Evolutionary conservation across 2,888 invertebrate species (phyloP).

Genomic region (Sphinx pinastri): DNA sequence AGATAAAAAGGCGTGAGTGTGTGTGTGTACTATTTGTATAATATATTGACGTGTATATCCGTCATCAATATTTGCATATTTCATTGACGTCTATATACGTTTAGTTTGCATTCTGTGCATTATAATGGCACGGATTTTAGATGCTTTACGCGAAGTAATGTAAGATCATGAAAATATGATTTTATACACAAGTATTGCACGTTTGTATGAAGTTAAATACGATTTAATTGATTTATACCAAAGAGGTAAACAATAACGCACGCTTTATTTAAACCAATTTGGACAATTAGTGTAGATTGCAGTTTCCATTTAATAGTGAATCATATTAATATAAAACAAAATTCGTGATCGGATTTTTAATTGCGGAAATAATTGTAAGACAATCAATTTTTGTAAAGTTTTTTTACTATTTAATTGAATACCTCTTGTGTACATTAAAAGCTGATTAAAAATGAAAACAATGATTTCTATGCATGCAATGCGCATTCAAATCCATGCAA

Average conservation of each 20-base stretch:
- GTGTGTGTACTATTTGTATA: too few species aligned
- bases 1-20: too few species aligned
- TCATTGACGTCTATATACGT: not conserved
- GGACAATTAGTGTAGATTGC: too few species aligned
- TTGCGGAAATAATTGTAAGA: too few species aligned
- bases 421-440: not conserved
- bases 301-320: too few species aligned
- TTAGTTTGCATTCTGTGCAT: too few species aligned
- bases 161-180: not conserved
- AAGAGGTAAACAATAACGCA: not conserved
- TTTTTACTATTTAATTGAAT: not conserved
- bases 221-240: not conserved
- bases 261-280: not conserved
- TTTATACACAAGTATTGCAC: conserved; percentile 4
- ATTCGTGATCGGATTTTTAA: too few species aligned
- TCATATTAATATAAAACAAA: too few species aligned
- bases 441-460: not conserved
- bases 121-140: too few species aligned
- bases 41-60: not conserved
- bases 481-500: conserved; percentile 16
- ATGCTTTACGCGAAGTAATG: too few species aligned
- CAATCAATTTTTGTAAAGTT: too few species aligned
- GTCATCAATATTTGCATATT: not conserved
- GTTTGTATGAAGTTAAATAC: not conserved
- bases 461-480: conserved; percentile 26